Evolutionary conservation across 1,140 invertebrate genomes (phyloP), one percentile per base, ranked within the genome.

Genomic region (Pseudomyrmex flavicornis): DNA sequence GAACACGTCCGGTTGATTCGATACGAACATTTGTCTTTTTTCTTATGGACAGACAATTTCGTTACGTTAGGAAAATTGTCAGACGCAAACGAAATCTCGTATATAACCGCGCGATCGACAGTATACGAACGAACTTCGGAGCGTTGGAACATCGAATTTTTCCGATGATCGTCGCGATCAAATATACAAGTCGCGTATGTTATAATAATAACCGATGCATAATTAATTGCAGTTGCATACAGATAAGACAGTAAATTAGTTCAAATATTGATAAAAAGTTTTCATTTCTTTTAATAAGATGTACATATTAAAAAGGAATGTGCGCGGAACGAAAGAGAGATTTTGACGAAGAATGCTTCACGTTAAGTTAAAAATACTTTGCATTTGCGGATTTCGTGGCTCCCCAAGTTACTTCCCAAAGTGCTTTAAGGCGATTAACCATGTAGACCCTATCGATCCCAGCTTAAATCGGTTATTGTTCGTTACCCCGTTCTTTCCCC

Each of bases 401-500:
- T 82, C 22, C 26, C 26, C 22, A 66, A 75, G 84, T 61, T 83
- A 86, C 72, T 86, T 86, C 9, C 65, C 9, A 59, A 86, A 86
- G 76, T 79, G 69, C 85, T 74, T 88, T 90, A 90, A 92, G 84
- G 74, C 83, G 91, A 92, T 92, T 91, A 91, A 86, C 89, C 73
- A 82, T 88, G 91, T 91, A 87, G 88, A 88, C 73, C 74, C 87
- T 88, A 91, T 91, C 86, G 87, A 89, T 90, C 82, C 74, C 35
- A 70, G 83, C 69, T 92, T 85, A 89, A 91, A 77, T 88, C 80
- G 86, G 85, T 91, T 91, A 91, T 92, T 91, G 89, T 92, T 88
- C 83, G 76, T 54, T 65, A 74, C 80, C 70, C 62, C 20, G 0
- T 0, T 22, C 82, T 86, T 86, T 87, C 72, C 65, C 54, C 54